These are phyloP conservation scores for Aricia agestis DNA, from an alignment of 1,140 invertebrate species.

Conservation along the genomic window DNA sequence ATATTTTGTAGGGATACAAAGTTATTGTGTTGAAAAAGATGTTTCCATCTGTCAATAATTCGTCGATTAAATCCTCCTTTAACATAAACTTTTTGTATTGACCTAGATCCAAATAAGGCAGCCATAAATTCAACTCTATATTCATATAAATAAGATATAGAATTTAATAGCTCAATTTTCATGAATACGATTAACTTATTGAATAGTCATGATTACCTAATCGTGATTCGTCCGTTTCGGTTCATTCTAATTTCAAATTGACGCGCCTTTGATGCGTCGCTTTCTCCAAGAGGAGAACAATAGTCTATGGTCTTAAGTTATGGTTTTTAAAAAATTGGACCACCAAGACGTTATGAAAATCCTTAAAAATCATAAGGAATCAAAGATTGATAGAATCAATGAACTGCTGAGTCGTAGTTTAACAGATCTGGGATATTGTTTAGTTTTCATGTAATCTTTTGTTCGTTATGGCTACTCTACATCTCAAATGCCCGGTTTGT, in stretches of 20 bases:
- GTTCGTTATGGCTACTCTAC: no score
- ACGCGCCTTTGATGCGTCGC: background rate
- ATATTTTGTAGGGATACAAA: no score
- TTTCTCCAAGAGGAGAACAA: background rate
- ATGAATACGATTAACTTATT: constrained; percentile 14
- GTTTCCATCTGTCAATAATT: background rate
- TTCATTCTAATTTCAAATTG: background rate
- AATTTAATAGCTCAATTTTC: background rate
- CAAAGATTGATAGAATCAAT: no score
- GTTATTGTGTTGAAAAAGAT: background rate
- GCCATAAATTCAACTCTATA: background rate
- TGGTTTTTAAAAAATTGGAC: background rate
- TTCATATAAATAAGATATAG: background rate
- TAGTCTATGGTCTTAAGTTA: background rate
- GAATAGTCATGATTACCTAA: constrained; percentile 12
- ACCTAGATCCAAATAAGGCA: background rate
- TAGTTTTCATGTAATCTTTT: no score
- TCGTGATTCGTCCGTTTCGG: constrained; percentile 9
- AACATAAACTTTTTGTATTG: background rate
- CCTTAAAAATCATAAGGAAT: no score
- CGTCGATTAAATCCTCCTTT: background rate
- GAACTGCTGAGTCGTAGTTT: background rate
- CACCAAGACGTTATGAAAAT: background rate
- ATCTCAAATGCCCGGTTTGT: no score
- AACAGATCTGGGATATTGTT: no score